Evolutionary conservation across 1,140 invertebrate genomes (phyloP), one percentile per base, ranked within the genome.

Genomic region (Nephila pilipes): DNA sequence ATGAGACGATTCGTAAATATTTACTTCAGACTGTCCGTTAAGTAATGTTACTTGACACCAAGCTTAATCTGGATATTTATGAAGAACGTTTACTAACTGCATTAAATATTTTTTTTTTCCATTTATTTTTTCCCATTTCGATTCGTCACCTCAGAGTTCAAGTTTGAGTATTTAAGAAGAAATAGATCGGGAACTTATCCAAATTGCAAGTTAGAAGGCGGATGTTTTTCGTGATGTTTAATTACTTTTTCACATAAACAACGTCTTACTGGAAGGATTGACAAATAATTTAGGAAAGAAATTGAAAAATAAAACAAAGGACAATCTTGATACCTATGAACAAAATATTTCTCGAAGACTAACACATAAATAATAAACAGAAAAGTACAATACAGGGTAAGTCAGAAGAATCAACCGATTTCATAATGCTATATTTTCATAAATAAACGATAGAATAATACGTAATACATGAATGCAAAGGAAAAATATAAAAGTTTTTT

Each of bases 1-100:
- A 83, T 83, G 81, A 83, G 22, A 55, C 81, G 81, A 83, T 83
- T 83, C 54, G 81, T 83, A 83, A 83, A 83, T 83, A 83, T 83
- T 83, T 83, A 83, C 54, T 25, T n/a, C n/a, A 25, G 81, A 57
- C 22, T n/a, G 54, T 46, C 3, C 38, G 12, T 83, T 83, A 83
- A 83, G 54, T 54, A n/a, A 83, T 55, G n/a, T 83, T 55, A 83
- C 25, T 25, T 29, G 81, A 83, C 16, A 22, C 38, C 38, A 54
- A 83, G 46, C 81, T 57, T 55, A 55, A n/a, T 38, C 80, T 5
- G n/a, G 63, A 69, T 69, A 69, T 69, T 69, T 69, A 69, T 69
- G 63, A 25, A 69, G 63, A 25, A 25, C 63, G n/a, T 69, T 25
- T 69, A 22, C 63, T 25, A 12, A 14, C 63, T 69, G 63, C 12